Conservation (phyloP, 2,888 invertebrate genomes). For the Leptopilina myrica region DNA sequence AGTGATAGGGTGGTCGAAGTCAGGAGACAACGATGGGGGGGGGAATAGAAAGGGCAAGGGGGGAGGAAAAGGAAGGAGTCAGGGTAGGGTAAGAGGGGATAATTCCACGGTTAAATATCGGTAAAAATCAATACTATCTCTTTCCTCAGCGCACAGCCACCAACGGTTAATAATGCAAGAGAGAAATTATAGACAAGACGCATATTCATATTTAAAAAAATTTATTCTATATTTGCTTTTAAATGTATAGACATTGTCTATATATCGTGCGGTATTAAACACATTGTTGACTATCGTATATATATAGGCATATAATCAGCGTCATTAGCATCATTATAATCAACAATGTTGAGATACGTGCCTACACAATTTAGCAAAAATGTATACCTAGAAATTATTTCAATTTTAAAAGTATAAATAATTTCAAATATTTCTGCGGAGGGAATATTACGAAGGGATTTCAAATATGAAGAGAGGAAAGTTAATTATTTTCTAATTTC, state of each 20-base stretch:
- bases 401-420: too few relatives aligned
- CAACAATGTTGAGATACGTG: too few relatives aligned
- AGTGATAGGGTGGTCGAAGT: conserved; percentile 56
- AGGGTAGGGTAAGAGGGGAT: conserved; percentile 66
- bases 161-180: conserved; percentile 66
- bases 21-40: conserved; percentile 47
- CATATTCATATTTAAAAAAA: conserved; percentile 5
- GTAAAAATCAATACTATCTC: conserved; percentile 75
- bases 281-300: background rate
- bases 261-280: background rate
- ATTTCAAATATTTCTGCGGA: too few relatives aligned
- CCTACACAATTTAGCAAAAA: too few relatives aligned
- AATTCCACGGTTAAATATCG: conserved; percentile 75
- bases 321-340: too few relatives aligned
- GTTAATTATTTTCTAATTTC: too few relatives aligned
- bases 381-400: too few relatives aligned
- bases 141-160: conserved; percentile 65
- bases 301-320: too few relatives aligned
- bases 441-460: too few relatives aligned
- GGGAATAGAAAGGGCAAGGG: conserved; percentile 49
- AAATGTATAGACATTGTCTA: background rate
- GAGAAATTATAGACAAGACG: conserved; percentile 31
- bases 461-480: too few relatives aligned
- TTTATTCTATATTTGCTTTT: background rate
- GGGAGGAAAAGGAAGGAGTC: conserved; percentile 52